Base-by-base conservation (phyloP, 2,113 vertebrate species). In the Tringa solitaria region DNA sequence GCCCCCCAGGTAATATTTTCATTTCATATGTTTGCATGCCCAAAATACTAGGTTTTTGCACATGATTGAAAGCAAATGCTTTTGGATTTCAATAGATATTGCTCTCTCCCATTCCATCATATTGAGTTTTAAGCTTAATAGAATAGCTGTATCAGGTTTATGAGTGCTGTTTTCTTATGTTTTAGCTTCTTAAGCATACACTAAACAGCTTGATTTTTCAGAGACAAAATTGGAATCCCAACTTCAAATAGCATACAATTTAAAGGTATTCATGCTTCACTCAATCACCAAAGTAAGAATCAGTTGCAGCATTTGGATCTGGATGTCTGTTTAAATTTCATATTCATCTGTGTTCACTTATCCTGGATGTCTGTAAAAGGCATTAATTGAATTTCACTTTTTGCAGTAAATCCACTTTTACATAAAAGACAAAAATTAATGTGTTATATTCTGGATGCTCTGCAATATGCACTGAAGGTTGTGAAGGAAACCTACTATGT, bases 351-450 rank as follows among this genome's bases (percentile, higher is more conserved):
- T 69, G 28, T 90, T 91, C 67, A 51, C 53, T 84, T 94, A 84
- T 67, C 43, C 91, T 85, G 72, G 48, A 53, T 94, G 37, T 64
- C 90, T 83, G 68, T 83, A 86, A 90, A 82, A 93, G 46, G 33
- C 41, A 87, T 95, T 96, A 90, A 92, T 90, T 93, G 59, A 89
- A 83, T 96, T 95, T 92, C 45, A 67, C 39, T 93, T 95, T 93
- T 93, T 89, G 37, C 86, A 63, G 37, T 84, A 92, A 97, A 95
- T 69, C 46, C 37, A 77, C 80, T 93, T 85, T 75, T 77, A 84
- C 76, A 63, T 95, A 70, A 93, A 95, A 90, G 91, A 70, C 76
- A 63, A 54, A 90, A 90, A 95, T 77, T 92, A 90, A 94, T 67
- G 18, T 74, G 45, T 85, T 93, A 61, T 37, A 37, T 93, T 89